Percentiles rank a stretch among this genome's conserved stretches.
Conservation (phyloP, 2,888 invertebrate genomes). For the Athalia circularis region DNA sequence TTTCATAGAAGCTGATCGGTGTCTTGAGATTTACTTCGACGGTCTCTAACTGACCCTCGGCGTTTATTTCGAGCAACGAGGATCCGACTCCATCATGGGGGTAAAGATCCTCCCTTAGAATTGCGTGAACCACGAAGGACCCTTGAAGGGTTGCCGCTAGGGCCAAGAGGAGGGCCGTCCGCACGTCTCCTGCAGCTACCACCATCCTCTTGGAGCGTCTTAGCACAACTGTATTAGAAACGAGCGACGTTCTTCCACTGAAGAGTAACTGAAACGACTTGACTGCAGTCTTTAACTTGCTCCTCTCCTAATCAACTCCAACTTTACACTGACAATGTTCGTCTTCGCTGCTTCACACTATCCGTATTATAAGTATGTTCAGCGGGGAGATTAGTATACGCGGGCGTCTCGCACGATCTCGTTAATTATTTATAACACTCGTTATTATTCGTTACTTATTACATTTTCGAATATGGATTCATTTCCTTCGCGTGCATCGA, state of each 20-base stretch:
- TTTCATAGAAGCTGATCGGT: constrained; percentile 88
- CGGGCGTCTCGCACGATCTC: not conserved
- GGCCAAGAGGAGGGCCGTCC: constrained; percentile 50
- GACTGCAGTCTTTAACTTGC: constrained; percentile 46
- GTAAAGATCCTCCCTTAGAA: constrained; percentile 65
- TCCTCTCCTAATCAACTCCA: constrained; percentile 60
- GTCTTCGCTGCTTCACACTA: too few relatives aligned
- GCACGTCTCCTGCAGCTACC: constrained; percentile 48
- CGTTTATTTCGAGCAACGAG: constrained; percentile 58
- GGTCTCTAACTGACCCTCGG: constrained; percentile 67
- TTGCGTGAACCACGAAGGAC: constrained; percentile 54
- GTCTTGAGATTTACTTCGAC: constrained; percentile 81
- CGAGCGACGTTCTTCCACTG: constrained; percentile 30
- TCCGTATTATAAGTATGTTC: too few relatives aligned
- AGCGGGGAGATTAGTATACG: constrained; percentile 23
- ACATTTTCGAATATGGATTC: too few relatives aligned
- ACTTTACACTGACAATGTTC: constrained; percentile 29
- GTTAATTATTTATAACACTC: too few relatives aligned
- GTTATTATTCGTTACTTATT: too few relatives aligned
- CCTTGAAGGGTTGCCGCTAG: constrained; percentile 52
- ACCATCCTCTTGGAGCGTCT: constrained; percentile 67
- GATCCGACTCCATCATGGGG: constrained; percentile 60
- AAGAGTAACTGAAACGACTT: constrained; percentile 50
- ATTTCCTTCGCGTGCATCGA: too few relatives aligned
- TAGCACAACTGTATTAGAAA: constrained; percentile 62